These are phyloP conservation scores for Anguilla anguilla DNA, from an alignment of 2,797 vertebrate genomes.

Conservation along the genomic window DNA sequence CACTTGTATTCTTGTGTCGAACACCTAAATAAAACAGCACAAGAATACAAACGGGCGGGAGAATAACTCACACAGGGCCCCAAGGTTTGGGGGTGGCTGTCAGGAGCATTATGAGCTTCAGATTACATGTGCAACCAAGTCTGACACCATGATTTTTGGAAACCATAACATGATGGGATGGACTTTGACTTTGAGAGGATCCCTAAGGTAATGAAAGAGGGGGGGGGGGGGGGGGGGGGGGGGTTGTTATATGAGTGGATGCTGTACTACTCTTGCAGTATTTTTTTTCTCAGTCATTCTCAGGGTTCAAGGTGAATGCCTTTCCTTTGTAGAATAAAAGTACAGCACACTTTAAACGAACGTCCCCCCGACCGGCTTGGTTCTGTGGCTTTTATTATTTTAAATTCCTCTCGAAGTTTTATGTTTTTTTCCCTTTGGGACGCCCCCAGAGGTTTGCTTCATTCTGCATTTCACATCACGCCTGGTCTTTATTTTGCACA, in stretches of 20 bases:
- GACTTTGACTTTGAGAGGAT: not conserved
- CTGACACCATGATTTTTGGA: constrained; percentile 27
- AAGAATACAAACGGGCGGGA: not conserved
- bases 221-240: not conserved
- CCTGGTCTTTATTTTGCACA: not conserved
- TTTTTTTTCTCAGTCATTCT: not conserved
- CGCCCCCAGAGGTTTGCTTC: not conserved
- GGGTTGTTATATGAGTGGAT: not conserved
- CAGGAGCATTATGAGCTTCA: constrained; percentile 25
- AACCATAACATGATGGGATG: not conserved
- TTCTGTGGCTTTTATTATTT: constrained; percentile 16
- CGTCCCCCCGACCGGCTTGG: not conserved
- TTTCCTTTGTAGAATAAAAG: constrained; percentile 1
- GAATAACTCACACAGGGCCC: constrained; percentile 22
- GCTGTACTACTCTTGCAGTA: constrained; percentile 12
- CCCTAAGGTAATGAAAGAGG: not conserved
- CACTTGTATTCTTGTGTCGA: constrained; percentile 14
- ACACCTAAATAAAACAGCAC: constrained; percentile 21
- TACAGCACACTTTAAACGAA: not conserved
- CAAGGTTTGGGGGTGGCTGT: not conserved
- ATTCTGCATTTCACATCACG: not conserved
- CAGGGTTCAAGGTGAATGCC: not conserved
- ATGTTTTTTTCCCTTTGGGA: not conserved
- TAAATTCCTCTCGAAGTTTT: not conserved
- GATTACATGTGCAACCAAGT: constrained; percentile 19